Evolutionary conservation across 2,888 invertebrate species (phyloP).

Genomic region (Ptychoptera contaminata): DNA sequence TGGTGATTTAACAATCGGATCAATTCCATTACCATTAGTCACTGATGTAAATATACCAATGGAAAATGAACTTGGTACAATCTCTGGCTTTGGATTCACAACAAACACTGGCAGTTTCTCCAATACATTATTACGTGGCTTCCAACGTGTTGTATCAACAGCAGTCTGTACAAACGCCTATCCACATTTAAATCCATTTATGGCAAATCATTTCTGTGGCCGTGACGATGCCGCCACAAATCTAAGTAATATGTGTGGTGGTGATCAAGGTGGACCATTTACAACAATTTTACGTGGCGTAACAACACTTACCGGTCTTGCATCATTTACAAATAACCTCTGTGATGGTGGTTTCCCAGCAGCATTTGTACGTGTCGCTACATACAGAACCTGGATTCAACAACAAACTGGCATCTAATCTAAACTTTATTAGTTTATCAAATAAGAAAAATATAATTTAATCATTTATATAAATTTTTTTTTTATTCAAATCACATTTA

Average conservation of each 20-base stretch:
- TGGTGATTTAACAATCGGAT: not conserved
- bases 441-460: too few relatives aligned
- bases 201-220: not conserved
- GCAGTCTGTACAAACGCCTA: not conserved
- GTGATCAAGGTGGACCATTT: constrained; percentile 1
- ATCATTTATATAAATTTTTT: too few relatives aligned
- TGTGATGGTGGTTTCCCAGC: not conserved
- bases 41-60: not conserved
- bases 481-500: too few relatives aligned
- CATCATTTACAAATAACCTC: not conserved
- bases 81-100: not conserved
- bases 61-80: constrained; percentile 2
- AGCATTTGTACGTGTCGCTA: not conserved
- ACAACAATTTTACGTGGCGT: not conserved
- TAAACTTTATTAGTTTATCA: too few relatives aligned
- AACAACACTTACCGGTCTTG: not conserved
- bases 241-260: not conserved
- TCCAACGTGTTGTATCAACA: not conserved
- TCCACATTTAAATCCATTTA: not conserved
- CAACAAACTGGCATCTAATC: too few relatives aligned
- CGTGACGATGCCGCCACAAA: not conserved
- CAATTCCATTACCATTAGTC: not conserved
- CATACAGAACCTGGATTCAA: not conserved
- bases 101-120: not conserved
- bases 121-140: not conserved